Evolutionary conservation across 2,797 vertebrate species (phyloP).

Genomic region (Argyrosomus regius): DNA sequence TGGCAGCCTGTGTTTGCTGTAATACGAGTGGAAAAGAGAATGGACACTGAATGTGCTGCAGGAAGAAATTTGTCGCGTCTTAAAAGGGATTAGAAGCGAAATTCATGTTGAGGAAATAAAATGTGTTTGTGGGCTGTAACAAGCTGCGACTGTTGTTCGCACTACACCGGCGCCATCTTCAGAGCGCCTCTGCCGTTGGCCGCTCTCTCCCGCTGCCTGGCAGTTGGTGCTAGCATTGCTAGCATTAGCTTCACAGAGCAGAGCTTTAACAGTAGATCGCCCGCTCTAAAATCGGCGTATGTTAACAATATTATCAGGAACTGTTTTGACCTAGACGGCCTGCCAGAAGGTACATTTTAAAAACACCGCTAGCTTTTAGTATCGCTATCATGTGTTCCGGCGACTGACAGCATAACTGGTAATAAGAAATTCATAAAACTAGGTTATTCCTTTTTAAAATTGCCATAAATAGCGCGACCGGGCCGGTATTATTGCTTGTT

Average conservation of each 20-base stretch:
- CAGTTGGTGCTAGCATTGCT: slow-evolving; percentile 63
- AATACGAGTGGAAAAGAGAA: slow-evolving; percentile 16
- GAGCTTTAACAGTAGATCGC: neutral
- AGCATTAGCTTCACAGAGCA: slow-evolving; percentile 63
- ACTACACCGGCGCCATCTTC: slow-evolving; percentile 80
- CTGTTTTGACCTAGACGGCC: no score
- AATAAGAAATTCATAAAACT: neutral
- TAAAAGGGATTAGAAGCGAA: neutral
- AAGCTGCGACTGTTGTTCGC: slow-evolving; percentile 55
- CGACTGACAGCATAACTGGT: neutral
- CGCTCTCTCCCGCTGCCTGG: slow-evolving; percentile 63
- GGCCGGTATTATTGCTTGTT: neutral
- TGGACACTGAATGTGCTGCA: slow-evolving; percentile 26
- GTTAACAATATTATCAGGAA: no score
- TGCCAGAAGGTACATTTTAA: neutral
- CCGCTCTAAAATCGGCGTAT: no score
- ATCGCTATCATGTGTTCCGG: neutral
- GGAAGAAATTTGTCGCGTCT: neutral
- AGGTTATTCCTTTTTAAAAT: no score
- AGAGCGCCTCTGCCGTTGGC: slow-evolving; percentile 58
- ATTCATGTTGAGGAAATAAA: neutral
- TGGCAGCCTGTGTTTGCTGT: slow-evolving; percentile 33
- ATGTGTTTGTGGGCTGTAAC: slow-evolving; percentile 12
- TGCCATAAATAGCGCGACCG: fast-evolving
- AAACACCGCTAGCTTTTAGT: no score